These are phyloP conservation scores for Galleria mellonella DNA, from an alignment of 1,140 invertebrate genomes.

Conservation along the genomic window DNA sequence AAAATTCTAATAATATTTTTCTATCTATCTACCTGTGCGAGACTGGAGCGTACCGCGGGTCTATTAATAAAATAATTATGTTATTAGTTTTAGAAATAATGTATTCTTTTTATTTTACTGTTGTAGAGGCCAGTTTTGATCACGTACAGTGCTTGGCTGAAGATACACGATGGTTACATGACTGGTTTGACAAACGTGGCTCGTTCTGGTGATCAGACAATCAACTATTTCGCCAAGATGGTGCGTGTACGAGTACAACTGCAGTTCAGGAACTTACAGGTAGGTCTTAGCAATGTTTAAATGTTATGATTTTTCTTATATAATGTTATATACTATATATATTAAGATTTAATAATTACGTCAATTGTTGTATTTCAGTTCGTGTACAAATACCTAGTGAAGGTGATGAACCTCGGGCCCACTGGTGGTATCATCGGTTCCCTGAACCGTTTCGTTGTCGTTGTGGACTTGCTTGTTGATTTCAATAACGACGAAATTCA, in stretches of 20 bases:
- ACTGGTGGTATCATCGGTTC: constrained; percentile 59
- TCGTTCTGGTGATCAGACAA: constrained; percentile 54
- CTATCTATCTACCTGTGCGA: no score
- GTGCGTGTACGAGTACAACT: constrained; percentile 46
- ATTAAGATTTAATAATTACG: background rate
- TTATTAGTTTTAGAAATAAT: no score
- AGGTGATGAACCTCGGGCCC: constrained; percentile 68
- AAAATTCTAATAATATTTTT: no score
- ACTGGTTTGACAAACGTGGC: constrained; percentile 56
- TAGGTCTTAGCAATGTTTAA: constrained; percentile 11
- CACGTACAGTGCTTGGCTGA: constrained; percentile 67
- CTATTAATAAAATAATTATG: no score
- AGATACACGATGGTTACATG: constrained; percentile 55
- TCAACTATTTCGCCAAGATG: constrained; percentile 63
- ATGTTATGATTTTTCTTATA: background rate
- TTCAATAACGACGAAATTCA: constrained; percentile 71
- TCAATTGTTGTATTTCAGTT: constrained; percentile 47
- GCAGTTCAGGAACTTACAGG: constrained; percentile 41
- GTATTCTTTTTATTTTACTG: constrained; percentile 1
- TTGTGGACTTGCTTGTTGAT: constrained; percentile 61
- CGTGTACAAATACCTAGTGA: constrained; percentile 60
- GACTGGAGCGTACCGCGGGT: no score
- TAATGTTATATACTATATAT: background rate
- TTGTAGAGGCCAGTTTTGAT: constrained; percentile 54
- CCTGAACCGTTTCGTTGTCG: constrained; percentile 42